Evolutionary conservation across 2,113 vertebrate genomes (phyloP).

Genomic region (Eurystomus gularis): DNA sequence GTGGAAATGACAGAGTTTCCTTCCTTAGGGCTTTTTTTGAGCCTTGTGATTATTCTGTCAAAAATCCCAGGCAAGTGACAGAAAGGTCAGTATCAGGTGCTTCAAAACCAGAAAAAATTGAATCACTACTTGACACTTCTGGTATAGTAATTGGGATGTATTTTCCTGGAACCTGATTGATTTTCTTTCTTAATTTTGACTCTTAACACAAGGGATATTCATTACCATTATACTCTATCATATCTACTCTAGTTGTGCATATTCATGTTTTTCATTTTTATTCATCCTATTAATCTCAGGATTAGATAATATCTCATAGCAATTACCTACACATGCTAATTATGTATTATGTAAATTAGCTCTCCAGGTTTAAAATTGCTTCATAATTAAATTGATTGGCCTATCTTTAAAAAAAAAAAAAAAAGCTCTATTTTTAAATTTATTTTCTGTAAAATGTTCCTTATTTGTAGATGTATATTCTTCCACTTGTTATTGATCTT

Average conservation of each 20-base stretch:
- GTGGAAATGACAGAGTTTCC: background rate
- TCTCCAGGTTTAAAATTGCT: background rate
- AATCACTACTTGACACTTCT: background rate
- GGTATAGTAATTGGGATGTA: background rate
- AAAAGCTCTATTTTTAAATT: background rate
- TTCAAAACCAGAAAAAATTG: background rate
- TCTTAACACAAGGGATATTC: background rate
- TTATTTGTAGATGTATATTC: background rate
- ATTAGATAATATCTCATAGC: background rate
- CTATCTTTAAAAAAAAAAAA: background rate
- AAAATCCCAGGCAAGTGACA: background rate
- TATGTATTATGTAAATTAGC: background rate
- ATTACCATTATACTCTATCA: background rate
- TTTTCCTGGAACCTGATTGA: background rate
- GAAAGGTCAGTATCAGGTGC: background rate
- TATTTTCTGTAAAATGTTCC: background rate
- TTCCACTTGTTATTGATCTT: background rate
- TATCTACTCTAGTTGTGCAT: background rate
- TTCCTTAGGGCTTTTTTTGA: background rate
- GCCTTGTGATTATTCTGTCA: background rate
- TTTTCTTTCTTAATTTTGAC: background rate
- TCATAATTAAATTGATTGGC: background rate
- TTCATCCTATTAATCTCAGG: conserved; percentile 11
- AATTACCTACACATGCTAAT: conserved; percentile 12
- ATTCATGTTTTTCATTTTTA: background rate